Percentiles rank a stretch among this genome's conserved stretches.
These are phyloP conservation scores for Ispidina lecontei DNA, from an alignment of 2,797 vertebrate genomes.

Conservation along the genomic window DNA sequence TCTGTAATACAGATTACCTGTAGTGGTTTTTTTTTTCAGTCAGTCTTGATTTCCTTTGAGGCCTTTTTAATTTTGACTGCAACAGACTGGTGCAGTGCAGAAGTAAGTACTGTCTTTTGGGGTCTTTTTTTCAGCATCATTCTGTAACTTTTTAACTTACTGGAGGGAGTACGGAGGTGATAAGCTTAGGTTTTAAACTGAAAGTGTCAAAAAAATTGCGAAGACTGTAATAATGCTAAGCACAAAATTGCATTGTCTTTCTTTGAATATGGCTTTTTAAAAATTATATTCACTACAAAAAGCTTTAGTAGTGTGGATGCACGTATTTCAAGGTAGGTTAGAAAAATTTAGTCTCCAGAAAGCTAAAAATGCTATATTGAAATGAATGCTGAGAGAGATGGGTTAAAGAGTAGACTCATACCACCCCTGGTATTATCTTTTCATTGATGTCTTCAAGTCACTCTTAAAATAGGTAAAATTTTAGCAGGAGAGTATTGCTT, in stretches of 20 bases:
- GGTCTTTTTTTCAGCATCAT: background rate
- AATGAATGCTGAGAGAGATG: background rate
- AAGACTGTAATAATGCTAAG: background rate
- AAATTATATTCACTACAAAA: fast-evolving
- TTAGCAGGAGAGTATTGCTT: background rate
- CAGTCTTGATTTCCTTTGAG: background rate
- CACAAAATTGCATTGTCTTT: background rate
- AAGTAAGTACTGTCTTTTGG: background rate
- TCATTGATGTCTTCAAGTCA: background rate
- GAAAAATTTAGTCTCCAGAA: background rate
- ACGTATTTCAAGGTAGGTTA: background rate
- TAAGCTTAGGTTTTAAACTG: background rate
- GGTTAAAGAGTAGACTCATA: fast-evolving
- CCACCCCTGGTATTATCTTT: background rate
- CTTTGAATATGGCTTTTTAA: background rate
- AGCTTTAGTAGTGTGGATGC: background rate
- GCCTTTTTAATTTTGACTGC: background rate
- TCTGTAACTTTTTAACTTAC: background rate
- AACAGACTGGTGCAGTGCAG: background rate
- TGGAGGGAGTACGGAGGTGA: background rate
- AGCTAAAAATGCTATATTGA: background rate
- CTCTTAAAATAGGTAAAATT: background rate
- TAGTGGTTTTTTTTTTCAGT: background rate
- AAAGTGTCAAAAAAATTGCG: too few relatives aligned
- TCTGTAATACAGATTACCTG: fast-evolving